Evolutionary conservation across 2,888 invertebrate genomes (phyloP).

Genomic region (Poecilobothrus nobilitatus): DNA sequence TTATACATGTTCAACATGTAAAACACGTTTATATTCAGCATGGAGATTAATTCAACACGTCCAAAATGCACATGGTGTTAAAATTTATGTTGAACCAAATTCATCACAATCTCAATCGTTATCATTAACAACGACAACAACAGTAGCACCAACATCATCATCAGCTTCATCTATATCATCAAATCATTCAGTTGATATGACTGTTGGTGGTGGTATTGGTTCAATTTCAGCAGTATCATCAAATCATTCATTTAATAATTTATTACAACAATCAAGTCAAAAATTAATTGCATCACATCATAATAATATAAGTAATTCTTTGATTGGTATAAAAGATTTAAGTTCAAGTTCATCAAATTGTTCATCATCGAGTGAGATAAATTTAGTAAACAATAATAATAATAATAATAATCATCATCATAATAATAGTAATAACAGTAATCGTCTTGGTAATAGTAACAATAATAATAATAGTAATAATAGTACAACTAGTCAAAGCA

Average conservation of each 20-base stretch:
- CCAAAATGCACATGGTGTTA: slow-evolving; percentile 87
- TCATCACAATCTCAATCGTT: slow-evolving; percentile 34
- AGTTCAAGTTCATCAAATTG: slow-evolving; percentile 25
- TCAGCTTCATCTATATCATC: slow-evolving; percentile 22
- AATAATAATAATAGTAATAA: slow-evolving; percentile 18
- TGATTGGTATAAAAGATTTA: slow-evolving; percentile 28
- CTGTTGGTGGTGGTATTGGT: neutral
- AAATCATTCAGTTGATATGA: slow-evolving; percentile 15
- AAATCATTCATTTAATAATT: slow-evolving; percentile 21
- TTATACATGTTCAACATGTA: slow-evolving; percentile 90
- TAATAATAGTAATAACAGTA: slow-evolving; percentile 9
- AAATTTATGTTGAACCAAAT: slow-evolving; percentile 73
- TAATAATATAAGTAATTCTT: slow-evolving; percentile 23
- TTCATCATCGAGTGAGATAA: slow-evolving; percentile 18
- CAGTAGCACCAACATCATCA: slow-evolving; percentile 19
- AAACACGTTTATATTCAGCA: slow-evolving; percentile 83
- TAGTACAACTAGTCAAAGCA: slow-evolving; percentile 24
- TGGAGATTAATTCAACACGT: slow-evolving; percentile 94
- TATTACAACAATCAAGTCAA: slow-evolving; percentile 13
- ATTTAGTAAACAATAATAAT: neutral
- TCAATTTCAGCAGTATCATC: slow-evolving; percentile 23
- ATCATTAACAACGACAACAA: slow-evolving; percentile 23
- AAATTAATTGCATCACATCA: neutral
- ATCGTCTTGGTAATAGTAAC: neutral
- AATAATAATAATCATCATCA: neutral